Base-by-base conservation (phyloP, 1,140 invertebrate genomes). In the Gonioctena quinquepunctata region DNA sequence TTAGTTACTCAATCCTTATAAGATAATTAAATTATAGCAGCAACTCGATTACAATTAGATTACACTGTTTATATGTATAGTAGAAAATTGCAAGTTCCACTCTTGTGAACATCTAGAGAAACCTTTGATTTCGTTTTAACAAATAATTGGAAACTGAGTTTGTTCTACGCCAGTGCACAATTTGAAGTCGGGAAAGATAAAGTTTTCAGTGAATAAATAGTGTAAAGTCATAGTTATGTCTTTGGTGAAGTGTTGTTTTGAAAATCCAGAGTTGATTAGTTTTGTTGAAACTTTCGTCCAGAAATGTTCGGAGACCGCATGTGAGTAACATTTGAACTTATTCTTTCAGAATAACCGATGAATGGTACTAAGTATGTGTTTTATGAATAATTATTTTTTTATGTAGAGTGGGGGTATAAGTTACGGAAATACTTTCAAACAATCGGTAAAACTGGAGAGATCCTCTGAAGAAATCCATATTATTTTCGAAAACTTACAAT, bases 181-280 rank as follows among this genome's bases (percentile, higher is more conserved):
- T 42, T 13, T 3, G 16, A 42, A n/a, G 11, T 42, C 33, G 16
- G 16, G 7, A 42, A 42, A n/a, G 33, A 42, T 13, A n/a, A 42
- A 42, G 33, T 11, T 13, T 42, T 42, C 8, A 42, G 33, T 11
- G 8, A 42, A 42, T n/a, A n/a, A n/a, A 42, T 42, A 42, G 33
- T 52, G 50, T 16, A 16, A 11, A 22, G 4, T 25, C 11, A 26
- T 25, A 11, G 56, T n/a, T 5, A 92, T 93, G 90, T 90, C 91
- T 62, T 86, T 92, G 65, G 88, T 93, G 33, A 92, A 89, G 77
- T 92, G 91, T 84, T 93, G 92, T 83, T 92, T 93, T 80, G 91
- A 93, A 74, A 86, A 89, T 18, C 83, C 83, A 2, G 91, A 93
- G 77, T 81, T 90, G 18, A 88, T 90, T 2, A 91, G 93, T 80